Percentiles rank a stretch among this genome's conserved stretches.
Conservation (phyloP, 1,140 invertebrate genomes). For the Delia radicum region DNA sequence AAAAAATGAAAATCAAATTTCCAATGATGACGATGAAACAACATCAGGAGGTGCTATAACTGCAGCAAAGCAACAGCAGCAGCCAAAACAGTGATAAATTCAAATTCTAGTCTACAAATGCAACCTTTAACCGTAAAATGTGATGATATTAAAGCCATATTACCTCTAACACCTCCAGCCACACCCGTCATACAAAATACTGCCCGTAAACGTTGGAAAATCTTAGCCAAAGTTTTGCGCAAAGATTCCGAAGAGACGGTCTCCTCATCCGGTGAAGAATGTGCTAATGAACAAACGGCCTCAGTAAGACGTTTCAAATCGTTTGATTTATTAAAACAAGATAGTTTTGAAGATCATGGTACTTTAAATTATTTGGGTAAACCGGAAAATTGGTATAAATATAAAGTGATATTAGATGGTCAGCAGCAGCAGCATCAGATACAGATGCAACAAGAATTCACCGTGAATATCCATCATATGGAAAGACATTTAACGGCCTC, state of each 20-base stretch:
- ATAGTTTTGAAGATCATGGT: constrained; percentile 50
- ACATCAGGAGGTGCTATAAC: background rate
- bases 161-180: constrained; percentile 50
- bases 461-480: constrained; percentile 62
- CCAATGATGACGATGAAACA: background rate
- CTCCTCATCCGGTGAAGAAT: constrained; percentile 45
- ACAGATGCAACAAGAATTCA: constrained; percentile 50
- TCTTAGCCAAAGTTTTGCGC: constrained; percentile 67
- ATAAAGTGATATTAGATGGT: constrained; percentile 57
- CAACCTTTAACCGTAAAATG: constrained; percentile 29
- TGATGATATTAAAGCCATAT: constrained; percentile 31
- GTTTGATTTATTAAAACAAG: constrained; percentile 51
- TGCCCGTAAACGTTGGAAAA: constrained; percentile 68
- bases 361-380: constrained; percentile 49
- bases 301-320: constrained; percentile 53
- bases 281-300: constrained; percentile 44
- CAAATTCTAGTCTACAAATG: constrained; percentile 7
- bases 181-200: constrained; percentile 47
- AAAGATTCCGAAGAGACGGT: constrained; percentile 56
- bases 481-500: constrained; percentile 66
- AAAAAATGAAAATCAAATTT: background rate
- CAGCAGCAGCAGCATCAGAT: too few relatives aligned
- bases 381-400: constrained; percentile 60
- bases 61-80: background rate
- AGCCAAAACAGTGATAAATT: background rate